Conservation (phyloP, 2,113 vertebrate genomes). For the Amphilophus citrinellus region DNA sequence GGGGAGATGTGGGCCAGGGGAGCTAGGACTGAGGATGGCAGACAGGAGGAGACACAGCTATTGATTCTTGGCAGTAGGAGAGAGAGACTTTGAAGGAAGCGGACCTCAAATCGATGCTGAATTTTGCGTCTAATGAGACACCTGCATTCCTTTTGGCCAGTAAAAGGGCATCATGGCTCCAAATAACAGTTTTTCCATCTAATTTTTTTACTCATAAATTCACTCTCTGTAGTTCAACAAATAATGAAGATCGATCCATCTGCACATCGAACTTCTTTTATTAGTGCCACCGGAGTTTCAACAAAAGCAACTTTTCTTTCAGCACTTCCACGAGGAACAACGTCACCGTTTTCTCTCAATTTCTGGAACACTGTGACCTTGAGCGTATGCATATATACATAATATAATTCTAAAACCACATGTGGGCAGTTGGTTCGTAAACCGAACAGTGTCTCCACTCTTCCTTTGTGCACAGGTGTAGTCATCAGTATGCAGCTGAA, state of each 20-base stretch:
- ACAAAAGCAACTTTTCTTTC: slow-evolving; percentile 55
- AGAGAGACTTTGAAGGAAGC: slow-evolving; percentile 59
- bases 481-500: neutral
- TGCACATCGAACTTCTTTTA: slow-evolving; percentile 39
- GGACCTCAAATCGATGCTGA: slow-evolving; percentile 74
- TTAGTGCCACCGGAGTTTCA: slow-evolving; percentile 52
- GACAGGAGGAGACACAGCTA: slow-evolving; percentile 66
- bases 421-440: neutral
- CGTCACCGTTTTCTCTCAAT: neutral
- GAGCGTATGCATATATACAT: neutral
- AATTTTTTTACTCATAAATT: slow-evolving; percentile 54
- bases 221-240: slow-evolving; percentile 59
- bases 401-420: neutral
- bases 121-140: slow-evolving; percentile 82
- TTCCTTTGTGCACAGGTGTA: neutral
- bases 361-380: slow-evolving; percentile 5
- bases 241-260: slow-evolving; percentile 71
- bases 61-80: slow-evolving; percentile 71
- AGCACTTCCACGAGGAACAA: neutral
- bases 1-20: slow-evolving; percentile 56
- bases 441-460: neutral
- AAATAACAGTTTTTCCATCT: slow-evolving; percentile 63
- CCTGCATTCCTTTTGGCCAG: slow-evolving; percentile 69
- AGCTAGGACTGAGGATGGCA: slow-evolving; percentile 47
- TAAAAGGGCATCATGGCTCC: slow-evolving; percentile 68